Conservation (phyloP, 2,888 invertebrate species). For the Drosophila stalkeri region DNA sequence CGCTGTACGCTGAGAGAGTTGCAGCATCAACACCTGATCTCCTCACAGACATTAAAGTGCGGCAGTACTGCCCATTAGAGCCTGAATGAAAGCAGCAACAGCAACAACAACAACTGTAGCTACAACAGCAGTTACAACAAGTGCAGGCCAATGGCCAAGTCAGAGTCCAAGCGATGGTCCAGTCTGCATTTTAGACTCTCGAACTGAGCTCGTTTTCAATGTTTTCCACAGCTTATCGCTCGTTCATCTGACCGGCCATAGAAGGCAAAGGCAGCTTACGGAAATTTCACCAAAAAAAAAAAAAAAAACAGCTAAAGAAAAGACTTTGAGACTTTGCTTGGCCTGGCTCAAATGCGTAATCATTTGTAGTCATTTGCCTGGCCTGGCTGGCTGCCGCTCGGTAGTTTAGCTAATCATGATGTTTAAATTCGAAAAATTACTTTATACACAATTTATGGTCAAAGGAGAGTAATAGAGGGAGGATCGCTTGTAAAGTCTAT, state of each 20-base stretch:
- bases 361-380: constrained; percentile 77
- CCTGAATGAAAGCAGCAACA: constrained; percentile 44
- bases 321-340: constrained; percentile 25
- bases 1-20: constrained; percentile 55
- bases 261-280: constrained; percentile 42
- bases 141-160: constrained; percentile 57
- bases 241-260: constrained; percentile 50
- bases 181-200: constrained; percentile 46
- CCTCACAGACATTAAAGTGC: constrained; percentile 78
- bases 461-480: constrained; percentile 22
- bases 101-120: constrained; percentile 10
- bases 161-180: constrained; percentile 34
- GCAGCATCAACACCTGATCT: constrained; percentile 84
- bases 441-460: constrained; percentile 69
- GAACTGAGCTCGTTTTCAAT: constrained; percentile 73
- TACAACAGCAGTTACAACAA: constrained; percentile 47
- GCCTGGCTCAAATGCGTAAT: constrained; percentile 69
- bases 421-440: constrained; percentile 77
- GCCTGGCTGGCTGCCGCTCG: constrained; percentile 50
- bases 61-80: constrained; percentile 62
- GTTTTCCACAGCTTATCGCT: constrained; percentile 65
- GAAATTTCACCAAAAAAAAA: constrained; percentile 63
- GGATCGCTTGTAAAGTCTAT: constrained; percentile 20
- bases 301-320: not conserved
- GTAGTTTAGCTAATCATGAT: constrained; percentile 74